A percentile compares a stretch with the other conserved stretches of the same genome.
Conservation (phyloP, 1,140 invertebrate genomes). For the Phocides pigmalion region DNA sequence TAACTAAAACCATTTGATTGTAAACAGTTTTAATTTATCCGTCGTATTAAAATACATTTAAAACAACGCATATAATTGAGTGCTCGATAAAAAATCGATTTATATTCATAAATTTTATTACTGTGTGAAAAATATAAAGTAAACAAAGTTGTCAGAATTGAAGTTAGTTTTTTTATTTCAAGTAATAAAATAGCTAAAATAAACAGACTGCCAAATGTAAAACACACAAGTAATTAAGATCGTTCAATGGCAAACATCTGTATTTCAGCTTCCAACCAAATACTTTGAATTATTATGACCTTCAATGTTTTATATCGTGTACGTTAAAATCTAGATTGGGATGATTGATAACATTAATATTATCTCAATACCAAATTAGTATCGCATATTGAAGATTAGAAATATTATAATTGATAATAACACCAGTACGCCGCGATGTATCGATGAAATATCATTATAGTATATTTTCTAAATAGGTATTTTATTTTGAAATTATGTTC, state of each 20-base stretch:
- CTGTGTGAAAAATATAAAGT: neutral
- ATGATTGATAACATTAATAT: constrained; percentile 13
- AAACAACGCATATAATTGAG: no score
- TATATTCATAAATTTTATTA: neutral
- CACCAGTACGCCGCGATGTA: constrained; percentile 20
- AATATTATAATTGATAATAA: constrained; percentile 13
- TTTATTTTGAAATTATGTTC: neutral
- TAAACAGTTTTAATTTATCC: no score
- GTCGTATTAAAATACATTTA: no score
- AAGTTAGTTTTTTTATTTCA: neutral
- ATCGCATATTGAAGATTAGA: constrained; percentile 11
- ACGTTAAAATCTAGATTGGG: constrained; percentile 16
- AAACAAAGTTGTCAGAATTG: no score
- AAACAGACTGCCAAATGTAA: neutral
- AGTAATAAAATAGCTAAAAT: constrained; percentile 10
- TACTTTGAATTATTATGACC: constrained; percentile 6
- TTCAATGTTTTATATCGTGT: constrained; percentile 2
- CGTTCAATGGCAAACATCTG: constrained; percentile 2
- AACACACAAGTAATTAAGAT: neutral
- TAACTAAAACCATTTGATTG: no score
- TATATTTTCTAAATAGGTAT: neutral
- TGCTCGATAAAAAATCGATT: no score
- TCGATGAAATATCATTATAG: constrained; percentile 7
- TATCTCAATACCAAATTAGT: constrained; percentile 20
- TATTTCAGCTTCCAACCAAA: neutral